A percentile compares a stretch with the other conserved stretches of the same genome.
Evolutionary conservation across 2,797 vertebrate genomes (phyloP).

Genomic region (Kryptopterus vitreolus): DNA sequence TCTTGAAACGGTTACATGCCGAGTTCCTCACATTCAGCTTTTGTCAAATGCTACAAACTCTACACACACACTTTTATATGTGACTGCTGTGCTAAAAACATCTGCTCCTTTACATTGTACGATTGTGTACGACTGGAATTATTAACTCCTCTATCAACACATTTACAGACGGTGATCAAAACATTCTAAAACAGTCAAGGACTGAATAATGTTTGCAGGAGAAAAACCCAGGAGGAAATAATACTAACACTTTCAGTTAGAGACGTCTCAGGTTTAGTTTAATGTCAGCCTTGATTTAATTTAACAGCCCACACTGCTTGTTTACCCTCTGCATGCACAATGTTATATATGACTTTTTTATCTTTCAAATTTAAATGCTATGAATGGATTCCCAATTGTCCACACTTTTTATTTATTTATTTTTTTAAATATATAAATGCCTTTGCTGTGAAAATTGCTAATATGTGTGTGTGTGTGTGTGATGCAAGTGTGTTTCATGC

Average conservation of each 20-base stretch:
- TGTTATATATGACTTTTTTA: background rate
- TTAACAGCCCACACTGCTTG: background rate
- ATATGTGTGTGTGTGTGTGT: background rate
- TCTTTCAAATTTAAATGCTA: background rate
- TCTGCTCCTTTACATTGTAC: background rate
- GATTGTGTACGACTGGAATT: background rate
- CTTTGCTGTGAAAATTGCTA: background rate
- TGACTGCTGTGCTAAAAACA: background rate
- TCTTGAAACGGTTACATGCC: background rate
- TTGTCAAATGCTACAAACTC: background rate
- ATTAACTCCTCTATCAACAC: background rate
- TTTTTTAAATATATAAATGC: background rate
- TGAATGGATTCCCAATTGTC: background rate
- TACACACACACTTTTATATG: no score
- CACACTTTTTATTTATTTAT: background rate
- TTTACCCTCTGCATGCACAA: background rate
- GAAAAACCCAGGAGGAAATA: background rate
- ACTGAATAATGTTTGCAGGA: background rate
- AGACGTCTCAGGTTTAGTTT: background rate
- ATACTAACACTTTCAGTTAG: background rate
- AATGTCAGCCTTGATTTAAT: background rate
- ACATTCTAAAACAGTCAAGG: background rate
- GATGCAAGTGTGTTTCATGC: background rate
- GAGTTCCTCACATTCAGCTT: background rate
- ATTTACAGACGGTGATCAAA: background rate